These are phyloP conservation scores for Premnoplex brunnescens DNA, from an alignment of 2,797 vertebrate genomes.

Conservation along the genomic window DNA sequence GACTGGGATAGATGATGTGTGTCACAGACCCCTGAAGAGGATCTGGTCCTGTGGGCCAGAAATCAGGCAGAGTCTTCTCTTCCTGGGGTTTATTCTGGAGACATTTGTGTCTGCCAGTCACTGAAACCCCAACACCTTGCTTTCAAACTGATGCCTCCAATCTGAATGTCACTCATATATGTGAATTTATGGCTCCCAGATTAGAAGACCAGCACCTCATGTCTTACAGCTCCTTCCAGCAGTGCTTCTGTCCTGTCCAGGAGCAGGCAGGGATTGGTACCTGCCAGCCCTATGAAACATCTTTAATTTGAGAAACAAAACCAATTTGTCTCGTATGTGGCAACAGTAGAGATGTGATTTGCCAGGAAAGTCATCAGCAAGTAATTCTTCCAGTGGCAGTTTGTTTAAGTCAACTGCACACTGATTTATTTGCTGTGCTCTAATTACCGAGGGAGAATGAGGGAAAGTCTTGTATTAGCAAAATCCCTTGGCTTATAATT, in stretches of 20 bases:
- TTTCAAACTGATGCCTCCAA: neutral
- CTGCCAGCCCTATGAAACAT: neutral
- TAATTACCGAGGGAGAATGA: constrained; percentile 57
- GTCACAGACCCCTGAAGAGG: neutral
- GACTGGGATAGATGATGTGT: neutral
- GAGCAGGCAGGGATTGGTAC: neutral
- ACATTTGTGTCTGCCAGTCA: neutral
- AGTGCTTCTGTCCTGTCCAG: neutral
- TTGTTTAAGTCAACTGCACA: constrained; percentile 36
- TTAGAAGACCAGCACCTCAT: neutral
- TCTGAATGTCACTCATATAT: neutral
- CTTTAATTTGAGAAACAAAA: neutral
- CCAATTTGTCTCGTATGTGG: neutral
- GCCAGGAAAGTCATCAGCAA: neutral
- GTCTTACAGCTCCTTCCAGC: neutral
- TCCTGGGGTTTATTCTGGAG: neutral
- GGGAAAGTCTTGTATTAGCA: constrained; percentile 32
- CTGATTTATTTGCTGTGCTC: constrained; percentile 56
- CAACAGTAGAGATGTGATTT: neutral
- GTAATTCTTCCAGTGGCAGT: neutral
- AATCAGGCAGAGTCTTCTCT: neutral
- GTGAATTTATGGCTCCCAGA: neutral
- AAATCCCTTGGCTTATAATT: constrained; percentile 63
- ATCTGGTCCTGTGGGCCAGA: neutral
- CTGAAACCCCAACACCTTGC: neutral